Evolutionary conservation across 2,797 vertebrate species (phyloP).

Genomic region (Cygnus olor): DNA sequence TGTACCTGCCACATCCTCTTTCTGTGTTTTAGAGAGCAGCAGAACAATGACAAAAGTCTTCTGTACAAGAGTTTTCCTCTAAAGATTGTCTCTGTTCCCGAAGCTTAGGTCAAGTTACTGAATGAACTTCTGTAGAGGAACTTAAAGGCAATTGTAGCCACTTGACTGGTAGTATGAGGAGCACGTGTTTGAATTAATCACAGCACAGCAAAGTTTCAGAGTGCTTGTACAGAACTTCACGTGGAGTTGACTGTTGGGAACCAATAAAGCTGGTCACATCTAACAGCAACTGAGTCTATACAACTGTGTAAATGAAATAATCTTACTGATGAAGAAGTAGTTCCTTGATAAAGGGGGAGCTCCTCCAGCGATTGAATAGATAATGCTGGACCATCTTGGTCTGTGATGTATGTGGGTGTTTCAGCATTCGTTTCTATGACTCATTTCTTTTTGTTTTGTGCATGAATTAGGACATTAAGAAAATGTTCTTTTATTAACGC

Average conservation of each 20-base stretch:
- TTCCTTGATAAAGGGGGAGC: background rate
- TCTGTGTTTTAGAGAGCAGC: background rate
- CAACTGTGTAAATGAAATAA: background rate
- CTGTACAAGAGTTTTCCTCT: background rate
- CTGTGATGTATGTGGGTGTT: background rate
- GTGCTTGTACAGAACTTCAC: background rate
- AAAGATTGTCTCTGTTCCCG: background rate
- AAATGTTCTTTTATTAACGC: background rate
- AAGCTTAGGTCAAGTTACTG: background rate
- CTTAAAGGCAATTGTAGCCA: background rate
- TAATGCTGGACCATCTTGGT: background rate
- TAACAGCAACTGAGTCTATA: background rate
- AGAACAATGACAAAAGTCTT: too few species aligned
- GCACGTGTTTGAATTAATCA: background rate
- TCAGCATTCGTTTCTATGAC: fast-evolving
- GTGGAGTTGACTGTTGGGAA: background rate
- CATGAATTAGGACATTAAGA: background rate
- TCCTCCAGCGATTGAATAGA: background rate
- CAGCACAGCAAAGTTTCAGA: background rate
- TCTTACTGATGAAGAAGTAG: background rate
- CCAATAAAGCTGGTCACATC: background rate
- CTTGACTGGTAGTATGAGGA: background rate
- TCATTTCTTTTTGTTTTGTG: background rate
- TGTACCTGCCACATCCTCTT: background rate
- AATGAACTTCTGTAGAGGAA: background rate